Conservation (phyloP, 2,113 vertebrate species). For the Apodemus sylvaticus region DNA sequence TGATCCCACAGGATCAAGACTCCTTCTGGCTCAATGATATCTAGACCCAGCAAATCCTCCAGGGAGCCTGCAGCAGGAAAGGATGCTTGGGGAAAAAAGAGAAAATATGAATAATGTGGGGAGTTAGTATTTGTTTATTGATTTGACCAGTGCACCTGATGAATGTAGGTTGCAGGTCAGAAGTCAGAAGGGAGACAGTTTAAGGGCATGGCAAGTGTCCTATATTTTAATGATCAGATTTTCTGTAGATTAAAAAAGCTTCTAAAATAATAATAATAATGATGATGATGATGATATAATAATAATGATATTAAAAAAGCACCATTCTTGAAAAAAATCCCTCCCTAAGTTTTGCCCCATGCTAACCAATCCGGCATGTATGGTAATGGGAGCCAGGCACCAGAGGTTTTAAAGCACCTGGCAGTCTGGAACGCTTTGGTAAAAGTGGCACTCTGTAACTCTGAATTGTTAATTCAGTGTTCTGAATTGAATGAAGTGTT, state of each 20-base stretch:
- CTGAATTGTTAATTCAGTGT: neutral
- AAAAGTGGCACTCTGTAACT: slow-evolving; percentile 27
- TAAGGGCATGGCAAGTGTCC: neutral
- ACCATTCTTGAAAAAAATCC: neutral
- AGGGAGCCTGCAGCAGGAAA: neutral
- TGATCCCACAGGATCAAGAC: neutral
- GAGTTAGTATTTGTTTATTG: neutral
- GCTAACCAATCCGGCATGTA: neutral
- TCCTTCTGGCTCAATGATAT: neutral
- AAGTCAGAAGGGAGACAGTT: neutral
- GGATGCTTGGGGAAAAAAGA: neutral
- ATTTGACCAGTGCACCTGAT: neutral
- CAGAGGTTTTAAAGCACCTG: neutral
- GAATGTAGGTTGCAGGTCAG: neutral
- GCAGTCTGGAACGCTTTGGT: neutral
- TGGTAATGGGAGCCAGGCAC: neutral
- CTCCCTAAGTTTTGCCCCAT: neutral
- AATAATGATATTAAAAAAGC: too few relatives aligned
- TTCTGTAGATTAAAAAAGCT: neutral
- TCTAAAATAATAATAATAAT: neutral
- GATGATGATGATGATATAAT: neutral
- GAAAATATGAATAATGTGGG: neutral
- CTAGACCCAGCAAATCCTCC: neutral
- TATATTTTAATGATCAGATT: neutral
- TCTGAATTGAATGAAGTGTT: neutral